Conservation (phyloP, 1,140 invertebrate genomes). For the Matsumurasca onukii region DNA sequence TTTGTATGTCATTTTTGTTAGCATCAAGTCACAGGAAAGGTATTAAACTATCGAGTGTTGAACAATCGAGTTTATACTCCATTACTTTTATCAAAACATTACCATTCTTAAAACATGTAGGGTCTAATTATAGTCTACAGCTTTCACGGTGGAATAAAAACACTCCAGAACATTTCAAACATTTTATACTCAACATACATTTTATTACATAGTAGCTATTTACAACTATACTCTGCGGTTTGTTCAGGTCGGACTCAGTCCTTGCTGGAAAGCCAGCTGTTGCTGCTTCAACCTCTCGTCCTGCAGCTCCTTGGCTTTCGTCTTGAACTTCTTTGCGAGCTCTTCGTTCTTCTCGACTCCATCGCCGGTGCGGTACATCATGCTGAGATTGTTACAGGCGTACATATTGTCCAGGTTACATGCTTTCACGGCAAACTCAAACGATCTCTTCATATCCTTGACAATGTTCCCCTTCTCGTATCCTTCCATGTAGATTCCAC, state of each 20-base stretch:
- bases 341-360: conserved; percentile 68
- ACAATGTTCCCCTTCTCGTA: conserved; percentile 62
- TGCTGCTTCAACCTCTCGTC: conserved; percentile 51
- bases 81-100: no score
- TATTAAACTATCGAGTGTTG: no score
- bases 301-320: conserved; percentile 66
- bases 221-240: neutral
- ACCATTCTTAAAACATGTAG: no score
- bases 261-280: conserved; percentile 31
- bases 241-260: conserved; percentile 21
- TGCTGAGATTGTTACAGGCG: conserved; percentile 83
- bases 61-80: no score
- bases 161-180: no score
- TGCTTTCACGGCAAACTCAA: conserved; percentile 67
- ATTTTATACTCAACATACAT: no score
- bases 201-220: no score
- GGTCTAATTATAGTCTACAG: no score
- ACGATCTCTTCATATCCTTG: conserved; percentile 73
- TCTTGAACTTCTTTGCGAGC: conserved; percentile 69
- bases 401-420: conserved; percentile 81
- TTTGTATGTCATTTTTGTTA: no score
- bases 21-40: no score
- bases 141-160: no score
- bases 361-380: conserved; percentile 68
- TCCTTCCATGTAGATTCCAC: conserved; percentile 74